phyloP scores from a whole-genome alignment of 2,888 invertebrate genomes.

The Leptopilina myrica region DNA sequence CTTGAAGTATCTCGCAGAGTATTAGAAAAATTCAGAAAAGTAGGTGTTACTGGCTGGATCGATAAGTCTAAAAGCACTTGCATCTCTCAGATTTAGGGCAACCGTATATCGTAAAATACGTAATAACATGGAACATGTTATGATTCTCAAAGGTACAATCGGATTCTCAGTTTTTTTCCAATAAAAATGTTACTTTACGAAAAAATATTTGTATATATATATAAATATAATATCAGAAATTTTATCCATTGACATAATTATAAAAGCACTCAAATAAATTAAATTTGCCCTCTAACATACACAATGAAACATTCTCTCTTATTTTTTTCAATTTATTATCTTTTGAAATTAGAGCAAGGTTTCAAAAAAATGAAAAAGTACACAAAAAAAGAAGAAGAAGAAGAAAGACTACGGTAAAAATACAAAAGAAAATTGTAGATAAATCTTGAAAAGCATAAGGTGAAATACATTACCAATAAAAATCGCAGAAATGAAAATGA shows the following conservation, averaged over 20 bases:
- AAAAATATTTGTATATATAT: neutral
- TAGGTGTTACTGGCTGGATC: slow-evolving; percentile 34
- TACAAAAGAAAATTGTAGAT: neutral
- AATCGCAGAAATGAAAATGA: too few relatives aligned
- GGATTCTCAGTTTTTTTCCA: neutral
- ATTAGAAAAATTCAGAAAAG: slow-evolving; percentile 76
- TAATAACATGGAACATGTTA: slow-evolving; percentile 7
- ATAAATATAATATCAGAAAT: neutral
- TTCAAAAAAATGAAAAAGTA: neutral
- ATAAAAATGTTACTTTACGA: neutral
- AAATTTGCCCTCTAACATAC: neutral
- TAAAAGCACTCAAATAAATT: slow-evolving; percentile 9
- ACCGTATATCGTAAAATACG: slow-evolving; percentile 21
- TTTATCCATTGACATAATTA: neutral
- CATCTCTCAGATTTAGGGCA: slow-evolving; percentile 36
- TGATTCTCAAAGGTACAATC: slow-evolving; percentile 4
- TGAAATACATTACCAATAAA: too few relatives aligned
- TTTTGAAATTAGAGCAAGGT: slow-evolving; percentile 6
- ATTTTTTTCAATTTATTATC: neutral
- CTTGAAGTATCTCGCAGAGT: slow-evolving; percentile 90
- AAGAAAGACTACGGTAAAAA: neutral
- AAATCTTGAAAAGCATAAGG: neutral
- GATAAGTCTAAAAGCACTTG: slow-evolving; percentile 36
- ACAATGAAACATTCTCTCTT: neutral
- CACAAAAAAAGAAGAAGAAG: neutral